These are phyloP conservation scores for Imbricaverruca yamaguchii DNA, from an alignment of 2,888 invertebrate species.

Conservation along the genomic window DNA sequence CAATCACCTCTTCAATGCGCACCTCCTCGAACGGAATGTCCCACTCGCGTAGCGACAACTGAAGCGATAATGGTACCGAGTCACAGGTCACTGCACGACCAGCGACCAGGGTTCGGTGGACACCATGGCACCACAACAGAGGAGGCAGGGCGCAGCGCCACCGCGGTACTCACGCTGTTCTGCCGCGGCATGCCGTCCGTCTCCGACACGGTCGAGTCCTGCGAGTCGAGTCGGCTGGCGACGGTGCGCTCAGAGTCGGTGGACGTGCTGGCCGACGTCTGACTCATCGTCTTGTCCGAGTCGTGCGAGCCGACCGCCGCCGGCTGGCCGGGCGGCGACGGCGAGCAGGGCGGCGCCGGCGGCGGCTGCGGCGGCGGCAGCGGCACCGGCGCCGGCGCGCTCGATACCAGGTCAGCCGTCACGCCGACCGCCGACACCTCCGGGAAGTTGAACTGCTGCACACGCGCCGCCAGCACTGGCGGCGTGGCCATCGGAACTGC, in stretches of 20 bases:
- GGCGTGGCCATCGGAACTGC: conserved; percentile 45
- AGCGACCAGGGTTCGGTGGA: too few relatives aligned
- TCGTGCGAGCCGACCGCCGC: conserved; percentile 26
- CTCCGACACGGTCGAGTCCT: conserved; percentile 62
- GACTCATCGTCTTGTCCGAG: conserved; percentile 31
- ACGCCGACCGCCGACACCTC: neutral
- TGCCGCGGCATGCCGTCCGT: conserved; percentile 14
- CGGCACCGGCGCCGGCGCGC: neutral
- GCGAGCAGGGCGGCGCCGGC: conserved; percentile 25
- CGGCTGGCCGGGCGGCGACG: conserved; percentile 30
- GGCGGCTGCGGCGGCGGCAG: conserved; percentile 22
- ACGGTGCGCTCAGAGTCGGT: conserved; percentile 63
- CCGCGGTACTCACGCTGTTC: neutral
- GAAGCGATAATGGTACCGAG: neutral
- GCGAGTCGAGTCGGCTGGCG: conserved; percentile 58
- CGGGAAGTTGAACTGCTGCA: conserved; percentile 1
- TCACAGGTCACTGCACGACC: too few relatives aligned
- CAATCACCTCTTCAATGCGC: conserved; percentile 75
- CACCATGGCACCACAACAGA: too few relatives aligned
- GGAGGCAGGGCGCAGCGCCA: too few relatives aligned
- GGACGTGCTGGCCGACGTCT: conserved; percentile 52
- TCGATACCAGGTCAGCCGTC: neutral
- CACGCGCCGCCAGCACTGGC: neutral
- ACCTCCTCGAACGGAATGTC: conserved; percentile 96
- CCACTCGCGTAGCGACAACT: conserved; percentile 79